These are phyloP conservation scores for Elephas maximus DNA, from an alignment of 2,113 vertebrate genomes.

Conservation along the genomic window DNA sequence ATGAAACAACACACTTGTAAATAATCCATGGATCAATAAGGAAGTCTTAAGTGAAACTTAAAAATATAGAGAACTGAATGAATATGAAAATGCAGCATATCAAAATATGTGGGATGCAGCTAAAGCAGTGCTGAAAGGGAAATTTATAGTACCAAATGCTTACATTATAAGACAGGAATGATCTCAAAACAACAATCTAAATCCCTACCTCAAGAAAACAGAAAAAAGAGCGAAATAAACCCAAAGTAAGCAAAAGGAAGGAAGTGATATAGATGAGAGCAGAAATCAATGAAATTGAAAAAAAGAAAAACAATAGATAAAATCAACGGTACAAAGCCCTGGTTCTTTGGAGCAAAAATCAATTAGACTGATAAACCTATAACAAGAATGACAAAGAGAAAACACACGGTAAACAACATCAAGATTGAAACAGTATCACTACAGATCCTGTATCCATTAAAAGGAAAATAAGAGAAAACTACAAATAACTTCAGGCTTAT, in stretches of 20 bases:
- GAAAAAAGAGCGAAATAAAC: slow-evolving; percentile 39
- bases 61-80: slow-evolving; percentile 4
- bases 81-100: too few relatives aligned
- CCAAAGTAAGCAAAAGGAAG: slow-evolving; percentile 3
- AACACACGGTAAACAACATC: background rate
- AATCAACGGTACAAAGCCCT: slow-evolving; percentile 11
- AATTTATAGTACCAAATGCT: too few relatives aligned
- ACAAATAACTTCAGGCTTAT: background rate
- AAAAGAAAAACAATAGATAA: slow-evolving; percentile 29
- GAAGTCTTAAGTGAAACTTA: background rate
- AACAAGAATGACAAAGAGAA: slow-evolving; percentile 29
- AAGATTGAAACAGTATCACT: background rate
- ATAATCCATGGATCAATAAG: background rate
- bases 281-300: slow-evolving; percentile 29
- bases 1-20: background rate
- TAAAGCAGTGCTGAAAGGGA: too few relatives aligned
- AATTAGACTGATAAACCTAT: background rate
- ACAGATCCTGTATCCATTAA: background rate
- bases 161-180: too few relatives aligned
- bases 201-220: slow-evolving; percentile 40
- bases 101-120: too few relatives aligned
- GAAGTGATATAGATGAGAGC: too few relatives aligned
- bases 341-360: background rate
- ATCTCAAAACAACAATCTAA: slow-evolving; percentile 13
- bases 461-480: slow-evolving; percentile 6